Evolutionary conservation across 2,888 invertebrate species (phyloP), one percentile per base, ranked within the genome.

Genomic region (Pycnomerus fuliginosus): DNA sequence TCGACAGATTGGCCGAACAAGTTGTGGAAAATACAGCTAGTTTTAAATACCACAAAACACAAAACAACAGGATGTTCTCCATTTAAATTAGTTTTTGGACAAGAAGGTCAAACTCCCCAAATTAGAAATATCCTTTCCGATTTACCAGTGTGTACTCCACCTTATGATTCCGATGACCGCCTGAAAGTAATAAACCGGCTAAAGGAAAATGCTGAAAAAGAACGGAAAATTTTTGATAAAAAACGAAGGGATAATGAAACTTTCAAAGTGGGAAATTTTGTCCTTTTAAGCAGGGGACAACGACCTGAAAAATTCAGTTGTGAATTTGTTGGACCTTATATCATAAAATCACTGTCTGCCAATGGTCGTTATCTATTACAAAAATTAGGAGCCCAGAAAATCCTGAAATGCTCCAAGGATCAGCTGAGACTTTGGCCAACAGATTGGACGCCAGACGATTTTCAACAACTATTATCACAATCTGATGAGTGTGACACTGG

Each of bases 51-150:
- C 10, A 48, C 50, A 3, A 37, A 43, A 25, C 41, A 48, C 20
- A 48, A 48, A 12, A 45, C 48, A n/a, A 48, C 44, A 15, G 41
- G 36, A 8, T 36, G 10, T 29, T 40, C 41, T 3, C 48, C 48
- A 2, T 41, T 48, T 31, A 34, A 49, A 42, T n/a, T 47, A 16
- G 28, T 49, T 3, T 49, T 46, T 33, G 42, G 34, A 5, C 24
- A 29, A 17, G 45, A 49, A 12, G 37, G 42, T 11, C 44, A 34
- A 24, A 40, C 41, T 13, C 48, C 44, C 3, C 36, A 46, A 35
- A 48, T 48, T 13, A 38, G 45, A 16, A 45, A 17, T 8, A 25
- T 48, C 25, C 23, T 48, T 12, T 16, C 44, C 31, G 29, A 34
- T 37, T 23, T 25, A 16, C 12, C 32, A 29, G 23, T 22, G 29